Evolutionary conservation across 2,797 vertebrate species (phyloP).

Genomic region (Crax fasciolata): DNA sequence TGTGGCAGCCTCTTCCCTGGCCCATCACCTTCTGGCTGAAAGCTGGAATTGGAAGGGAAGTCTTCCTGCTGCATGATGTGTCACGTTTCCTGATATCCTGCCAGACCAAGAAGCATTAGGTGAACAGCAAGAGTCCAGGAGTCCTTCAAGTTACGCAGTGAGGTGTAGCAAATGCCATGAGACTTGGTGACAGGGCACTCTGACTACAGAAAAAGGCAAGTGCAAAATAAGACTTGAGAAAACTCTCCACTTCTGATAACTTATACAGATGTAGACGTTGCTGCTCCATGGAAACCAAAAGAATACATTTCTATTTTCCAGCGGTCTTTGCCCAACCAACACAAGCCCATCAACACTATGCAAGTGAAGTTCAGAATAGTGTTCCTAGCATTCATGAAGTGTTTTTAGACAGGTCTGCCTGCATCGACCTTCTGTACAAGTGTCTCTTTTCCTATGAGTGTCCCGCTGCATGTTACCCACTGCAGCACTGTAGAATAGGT

Average conservation of each 20-base stretch:
- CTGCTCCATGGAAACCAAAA: not conserved
- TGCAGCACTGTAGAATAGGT: not conserved
- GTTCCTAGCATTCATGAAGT: not conserved
- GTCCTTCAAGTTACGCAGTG: not conserved
- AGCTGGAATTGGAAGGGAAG: not conserved
- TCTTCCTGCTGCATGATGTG: not conserved
- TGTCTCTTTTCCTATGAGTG: not conserved
- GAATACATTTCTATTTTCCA: not conserved
- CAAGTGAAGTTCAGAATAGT: not conserved
- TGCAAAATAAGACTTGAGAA: not conserved
- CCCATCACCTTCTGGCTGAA: not conserved
- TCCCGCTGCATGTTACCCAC: not conserved
- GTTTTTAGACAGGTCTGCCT: not conserved
- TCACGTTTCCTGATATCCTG: not conserved
- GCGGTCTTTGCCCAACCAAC: not conserved
- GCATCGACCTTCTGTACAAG: not conserved
- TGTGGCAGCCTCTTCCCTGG: not conserved
- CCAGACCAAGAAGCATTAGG: not conserved
- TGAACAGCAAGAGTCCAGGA: not conserved
- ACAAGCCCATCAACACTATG: not conserved
- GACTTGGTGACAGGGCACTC: not conserved
- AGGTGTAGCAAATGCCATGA: not conserved
- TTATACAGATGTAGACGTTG: not conserved
- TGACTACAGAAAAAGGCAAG: not conserved
- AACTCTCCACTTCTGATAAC: not conserved